These are phyloP conservation scores for Nasua narica DNA, from an alignment of 2,797 vertebrate species.

Conservation along the genomic window DNA sequence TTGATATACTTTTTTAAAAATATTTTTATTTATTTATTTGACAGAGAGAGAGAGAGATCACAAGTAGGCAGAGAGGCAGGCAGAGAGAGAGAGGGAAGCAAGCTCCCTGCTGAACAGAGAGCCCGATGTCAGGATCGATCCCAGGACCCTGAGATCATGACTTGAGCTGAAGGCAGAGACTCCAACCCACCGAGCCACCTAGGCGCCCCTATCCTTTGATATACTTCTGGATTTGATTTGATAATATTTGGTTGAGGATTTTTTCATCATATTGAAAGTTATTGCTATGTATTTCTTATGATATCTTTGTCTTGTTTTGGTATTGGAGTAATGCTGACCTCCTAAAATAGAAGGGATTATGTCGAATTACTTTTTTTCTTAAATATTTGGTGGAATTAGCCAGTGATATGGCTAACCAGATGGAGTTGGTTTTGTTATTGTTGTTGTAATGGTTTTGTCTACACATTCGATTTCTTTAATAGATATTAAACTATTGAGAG, in stretches of 20 bases:
- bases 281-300: not conserved
- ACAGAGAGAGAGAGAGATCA: too few relatives aligned
- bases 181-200: too few relatives aligned
- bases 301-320: not conserved
- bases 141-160: too few relatives aligned
- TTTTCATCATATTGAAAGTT: not conserved
- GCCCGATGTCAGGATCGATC: too few relatives aligned
- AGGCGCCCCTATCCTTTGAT: not conserved
- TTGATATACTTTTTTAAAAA: not conserved
- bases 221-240: not conserved
- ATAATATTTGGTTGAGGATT: not conserved
- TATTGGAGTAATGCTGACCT: not conserved
- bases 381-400: not conserved
- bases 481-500: not conserved
- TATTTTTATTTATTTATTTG: too few relatives aligned
- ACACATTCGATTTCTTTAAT: not conserved
- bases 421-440: not conserved
- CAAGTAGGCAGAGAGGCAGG: too few relatives aligned
- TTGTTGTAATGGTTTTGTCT: not conserved
- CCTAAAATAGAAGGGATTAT: not conserved
- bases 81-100: too few relatives aligned
- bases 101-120: too few relatives aligned
- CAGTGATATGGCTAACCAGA: not conserved
- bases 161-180: too few relatives aligned
- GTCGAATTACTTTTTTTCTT: not conserved